Conservation (phyloP, 2,113 vertebrate species). For the Scortum barcoo region DNA sequence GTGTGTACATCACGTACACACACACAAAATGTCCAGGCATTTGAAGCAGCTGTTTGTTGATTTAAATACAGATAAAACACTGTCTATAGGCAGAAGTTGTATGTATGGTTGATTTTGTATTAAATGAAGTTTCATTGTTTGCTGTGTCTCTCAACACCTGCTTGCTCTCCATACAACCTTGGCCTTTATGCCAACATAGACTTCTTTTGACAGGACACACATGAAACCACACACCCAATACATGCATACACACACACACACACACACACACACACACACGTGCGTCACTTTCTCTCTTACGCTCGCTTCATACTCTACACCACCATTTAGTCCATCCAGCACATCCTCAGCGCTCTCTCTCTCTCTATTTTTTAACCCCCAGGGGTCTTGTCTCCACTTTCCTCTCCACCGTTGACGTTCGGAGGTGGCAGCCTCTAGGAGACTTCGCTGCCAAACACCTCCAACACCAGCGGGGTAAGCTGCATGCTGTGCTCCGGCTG, state of each 20-base stretch:
- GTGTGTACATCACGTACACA: conserved; percentile 41
- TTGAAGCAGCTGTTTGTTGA: conserved; percentile 80
- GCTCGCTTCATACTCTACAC: conserved; percentile 43
- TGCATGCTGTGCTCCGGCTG: conserved; percentile 94
- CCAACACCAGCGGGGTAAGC: conserved; percentile 96
- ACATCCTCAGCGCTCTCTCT: conserved; percentile 55
- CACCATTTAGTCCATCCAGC: conserved; percentile 53
- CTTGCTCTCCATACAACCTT: conserved; percentile 63
- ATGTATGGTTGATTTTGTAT: conserved; percentile 64
- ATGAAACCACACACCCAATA: neutral
- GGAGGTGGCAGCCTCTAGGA: conserved; percentile 82
- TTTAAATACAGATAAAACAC: conserved; percentile 77
- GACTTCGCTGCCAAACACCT: conserved; percentile 96
- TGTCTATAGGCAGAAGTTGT: conserved; percentile 70
- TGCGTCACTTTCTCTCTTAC: conserved; percentile 29
- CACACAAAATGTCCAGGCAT: conserved; percentile 71
- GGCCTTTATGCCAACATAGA: conserved; percentile 51
- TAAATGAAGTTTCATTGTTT: conserved; percentile 71
- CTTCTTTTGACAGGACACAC: conserved; percentile 54
- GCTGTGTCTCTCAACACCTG: conserved; percentile 55
- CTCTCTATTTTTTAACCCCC: conserved; percentile 28
- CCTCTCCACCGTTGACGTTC: conserved; percentile 6
- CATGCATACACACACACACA: neutral
- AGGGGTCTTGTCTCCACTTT: conserved; percentile 22
- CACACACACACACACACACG: conserved; percentile 6